These are phyloP conservation scores for Elgaria multicarinata DNA, from an alignment of 2,113 vertebrate species.

Conservation along the genomic window DNA sequence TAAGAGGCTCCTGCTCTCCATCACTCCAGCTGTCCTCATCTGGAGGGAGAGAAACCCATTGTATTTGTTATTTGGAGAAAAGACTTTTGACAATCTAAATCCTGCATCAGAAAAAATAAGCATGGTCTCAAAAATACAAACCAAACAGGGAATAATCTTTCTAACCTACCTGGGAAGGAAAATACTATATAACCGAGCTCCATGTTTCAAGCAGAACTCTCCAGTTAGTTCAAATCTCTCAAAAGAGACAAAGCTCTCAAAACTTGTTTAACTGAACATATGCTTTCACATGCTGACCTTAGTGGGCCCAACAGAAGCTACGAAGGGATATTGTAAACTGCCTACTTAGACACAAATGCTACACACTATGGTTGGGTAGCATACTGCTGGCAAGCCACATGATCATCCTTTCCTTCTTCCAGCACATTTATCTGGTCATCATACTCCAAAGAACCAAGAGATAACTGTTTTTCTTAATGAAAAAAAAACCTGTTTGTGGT, in stretches of 20 bases:
- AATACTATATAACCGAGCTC: rapidly evolving
- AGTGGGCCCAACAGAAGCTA: rapidly evolving
- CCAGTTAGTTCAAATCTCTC: rapidly evolving
- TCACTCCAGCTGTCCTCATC: conserved; percentile 98
- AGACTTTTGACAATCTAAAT: background rate
- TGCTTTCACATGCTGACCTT: rapidly evolving
- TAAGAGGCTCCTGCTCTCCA: conserved; percentile 88
- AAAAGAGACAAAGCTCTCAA: background rate
- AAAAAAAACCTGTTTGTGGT: background rate
- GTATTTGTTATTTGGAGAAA: background rate
- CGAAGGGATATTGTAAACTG: background rate
- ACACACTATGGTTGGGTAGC: background rate
- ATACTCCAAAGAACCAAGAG: background rate
- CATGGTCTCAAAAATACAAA: background rate
- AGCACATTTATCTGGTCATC: background rate
- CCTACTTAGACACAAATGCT: background rate
- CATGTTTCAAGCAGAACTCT: rapidly evolving
- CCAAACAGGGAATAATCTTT: background rate
- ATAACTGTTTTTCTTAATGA: background rate
- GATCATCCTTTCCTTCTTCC: background rate
- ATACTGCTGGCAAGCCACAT: background rate
- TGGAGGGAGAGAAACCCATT: conserved; percentile 60
- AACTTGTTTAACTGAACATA: background rate
- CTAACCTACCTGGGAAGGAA: background rate
- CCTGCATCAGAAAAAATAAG: rapidly evolving